Percentiles rank a stretch among this genome's conserved stretches.
Conservation (phyloP, 1,140 invertebrate species). For the Aphaenogaster floridana region DNA sequence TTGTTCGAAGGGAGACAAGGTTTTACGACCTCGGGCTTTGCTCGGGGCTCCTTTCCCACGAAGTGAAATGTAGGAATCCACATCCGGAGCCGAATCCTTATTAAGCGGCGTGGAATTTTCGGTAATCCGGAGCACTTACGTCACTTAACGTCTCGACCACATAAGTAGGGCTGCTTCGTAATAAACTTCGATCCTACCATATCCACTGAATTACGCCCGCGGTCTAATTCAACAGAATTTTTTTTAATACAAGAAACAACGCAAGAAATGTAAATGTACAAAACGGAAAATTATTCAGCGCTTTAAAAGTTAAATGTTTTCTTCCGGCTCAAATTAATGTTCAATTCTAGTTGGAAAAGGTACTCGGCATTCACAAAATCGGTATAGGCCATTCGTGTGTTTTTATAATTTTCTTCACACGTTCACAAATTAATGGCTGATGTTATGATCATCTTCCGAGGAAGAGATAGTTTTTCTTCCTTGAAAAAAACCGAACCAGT, state of each 20-base stretch:
- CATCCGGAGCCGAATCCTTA: conserved; percentile 47
- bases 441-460: background rate
- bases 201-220: background rate
- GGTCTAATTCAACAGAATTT: background rate
- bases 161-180: background rate
- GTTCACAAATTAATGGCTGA: background rate
- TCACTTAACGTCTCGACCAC: background rate
- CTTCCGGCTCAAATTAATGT: background rate
- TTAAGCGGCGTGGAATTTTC: conserved; percentile 46
- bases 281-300: background rate
- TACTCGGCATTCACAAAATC: background rate
- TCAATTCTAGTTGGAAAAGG: background rate
- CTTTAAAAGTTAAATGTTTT: conserved; percentile 8
- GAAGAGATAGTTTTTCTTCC: conserved; percentile 34
- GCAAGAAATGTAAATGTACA: background rate
- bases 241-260: background rate
- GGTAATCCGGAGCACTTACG: conserved; percentile 35
- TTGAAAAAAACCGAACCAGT: conserved; percentile 21
- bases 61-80: conserved; percentile 55
- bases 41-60: conserved; percentile 60
- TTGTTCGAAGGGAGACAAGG: conserved; percentile 56
- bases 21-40: conserved; percentile 51
- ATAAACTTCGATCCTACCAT: background rate
- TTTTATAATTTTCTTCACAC: background rate
- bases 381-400: background rate